phyloP scores from a whole-genome alignment of 2,113 vertebrate genomes.

The Coturnix japonica region DNA sequence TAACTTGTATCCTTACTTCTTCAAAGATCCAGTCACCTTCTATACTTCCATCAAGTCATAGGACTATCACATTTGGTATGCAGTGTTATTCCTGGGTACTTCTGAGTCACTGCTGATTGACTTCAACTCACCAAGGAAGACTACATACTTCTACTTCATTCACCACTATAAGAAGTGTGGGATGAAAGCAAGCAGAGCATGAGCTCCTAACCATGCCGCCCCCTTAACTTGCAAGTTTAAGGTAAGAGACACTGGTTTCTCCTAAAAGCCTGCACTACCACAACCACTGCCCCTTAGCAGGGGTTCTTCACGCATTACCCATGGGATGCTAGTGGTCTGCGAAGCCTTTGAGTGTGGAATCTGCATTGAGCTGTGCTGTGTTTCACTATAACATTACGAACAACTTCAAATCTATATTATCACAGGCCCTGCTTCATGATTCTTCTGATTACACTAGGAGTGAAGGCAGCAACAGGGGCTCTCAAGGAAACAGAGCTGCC shows the following conservation, averaged over 20 bases:
- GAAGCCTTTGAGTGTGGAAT: background rate
- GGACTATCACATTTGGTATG: background rate
- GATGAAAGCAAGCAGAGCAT: background rate
- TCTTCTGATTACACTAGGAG: background rate
- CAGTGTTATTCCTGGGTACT: background rate
- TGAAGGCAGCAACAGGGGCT: background rate
- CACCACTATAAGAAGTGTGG: background rate
- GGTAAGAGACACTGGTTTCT: background rate
- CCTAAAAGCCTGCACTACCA: background rate
- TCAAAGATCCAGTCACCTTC: background rate
- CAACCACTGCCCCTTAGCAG: background rate
- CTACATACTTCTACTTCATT: background rate
- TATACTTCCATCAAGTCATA: background rate
- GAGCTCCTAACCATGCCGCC: background rate
- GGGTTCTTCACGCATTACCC: background rate
- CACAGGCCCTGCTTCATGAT: background rate
- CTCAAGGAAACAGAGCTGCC: background rate
- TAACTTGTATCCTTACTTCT: background rate
- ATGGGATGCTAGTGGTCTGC: background rate
- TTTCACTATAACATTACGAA: background rate
- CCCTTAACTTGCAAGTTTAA: background rate
- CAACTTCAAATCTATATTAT: background rate
- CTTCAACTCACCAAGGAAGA: background rate
- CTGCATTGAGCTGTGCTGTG: background rate
- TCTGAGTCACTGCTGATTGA: background rate